These are phyloP conservation scores for Dolichoris vasculosae DNA, from an alignment of 1,140 invertebrate genomes.

Conservation along the genomic window DNA sequence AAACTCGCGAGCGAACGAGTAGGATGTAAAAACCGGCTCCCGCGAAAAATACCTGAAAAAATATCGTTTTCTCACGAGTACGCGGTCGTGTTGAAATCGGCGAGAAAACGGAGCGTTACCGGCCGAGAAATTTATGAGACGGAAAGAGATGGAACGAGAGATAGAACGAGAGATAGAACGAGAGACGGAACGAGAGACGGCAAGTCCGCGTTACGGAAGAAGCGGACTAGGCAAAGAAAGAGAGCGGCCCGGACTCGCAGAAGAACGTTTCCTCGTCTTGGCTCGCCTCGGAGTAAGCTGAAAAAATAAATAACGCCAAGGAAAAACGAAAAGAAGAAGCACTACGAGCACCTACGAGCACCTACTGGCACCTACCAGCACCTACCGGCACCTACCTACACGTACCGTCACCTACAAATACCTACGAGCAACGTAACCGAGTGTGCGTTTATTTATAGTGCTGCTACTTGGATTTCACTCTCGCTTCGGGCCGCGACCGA, in stretches of 20 bases:
- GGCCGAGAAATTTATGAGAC: conserved; percentile 1
- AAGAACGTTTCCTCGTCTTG: neutral
- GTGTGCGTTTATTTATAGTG: conserved; percentile 21
- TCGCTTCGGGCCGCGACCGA: neutral
- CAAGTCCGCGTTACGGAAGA: neutral
- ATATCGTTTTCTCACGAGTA: conserved; percentile 11
- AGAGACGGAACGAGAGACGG: too few relatives aligned
- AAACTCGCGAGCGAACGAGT: neutral
- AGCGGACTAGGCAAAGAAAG: too few relatives aligned
- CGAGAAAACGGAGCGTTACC: neutral
- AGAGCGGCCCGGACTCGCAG: neutral
- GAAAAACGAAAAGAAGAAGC: neutral
- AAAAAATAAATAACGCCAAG: neutral
- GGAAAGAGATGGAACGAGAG: too few relatives aligned
- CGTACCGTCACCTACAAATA: too few relatives aligned
- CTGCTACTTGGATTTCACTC: conserved; percentile 24
- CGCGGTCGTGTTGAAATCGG: neutral
- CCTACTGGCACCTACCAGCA: too few relatives aligned
- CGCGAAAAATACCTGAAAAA: neutral
- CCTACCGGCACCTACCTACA: too few relatives aligned
- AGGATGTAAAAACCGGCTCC: conserved; percentile 9
- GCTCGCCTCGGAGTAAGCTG: neutral
- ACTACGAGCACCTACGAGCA: neutral
- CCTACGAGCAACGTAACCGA: neutral
- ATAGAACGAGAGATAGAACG: neutral